These are phyloP conservation scores for Acanthopagrus latus DNA, from an alignment of 2,797 vertebrate genomes.

Conservation along the genomic window DNA sequence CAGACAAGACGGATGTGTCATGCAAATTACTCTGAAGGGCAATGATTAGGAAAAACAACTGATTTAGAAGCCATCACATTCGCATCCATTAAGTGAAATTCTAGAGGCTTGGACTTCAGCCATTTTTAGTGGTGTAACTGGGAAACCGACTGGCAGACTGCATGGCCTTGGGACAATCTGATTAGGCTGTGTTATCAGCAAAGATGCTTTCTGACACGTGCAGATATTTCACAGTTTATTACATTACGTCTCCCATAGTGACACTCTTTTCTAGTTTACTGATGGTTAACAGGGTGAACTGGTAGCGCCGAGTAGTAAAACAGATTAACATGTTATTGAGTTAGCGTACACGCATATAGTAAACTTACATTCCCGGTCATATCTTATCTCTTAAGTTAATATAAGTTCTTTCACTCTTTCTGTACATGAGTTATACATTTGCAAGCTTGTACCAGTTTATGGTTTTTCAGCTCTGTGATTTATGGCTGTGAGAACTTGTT, in stretches of 20 bases:
- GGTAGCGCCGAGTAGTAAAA: neutral
- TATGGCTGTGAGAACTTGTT: constrained; percentile 24
- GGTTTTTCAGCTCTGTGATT: constrained; percentile 27
- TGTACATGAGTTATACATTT: constrained; percentile 7
- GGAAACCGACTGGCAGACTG: no score
- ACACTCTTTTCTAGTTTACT: neutral
- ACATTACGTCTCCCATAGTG: neutral
- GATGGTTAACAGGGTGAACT: constrained; percentile 12
- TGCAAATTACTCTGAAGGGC: no score
- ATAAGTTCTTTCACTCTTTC: neutral
- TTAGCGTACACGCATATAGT: neutral
- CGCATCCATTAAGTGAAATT: no score
- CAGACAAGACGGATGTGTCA: no score
- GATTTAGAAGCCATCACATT: no score
- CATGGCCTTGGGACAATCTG: neutral
- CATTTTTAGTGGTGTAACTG: no score
- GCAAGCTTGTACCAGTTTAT: neutral
- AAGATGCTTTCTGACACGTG: neutral
- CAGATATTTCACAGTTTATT: neutral
- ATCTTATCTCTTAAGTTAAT: neutral
- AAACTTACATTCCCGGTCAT: neutral
- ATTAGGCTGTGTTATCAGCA: neutral
- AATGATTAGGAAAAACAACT: no score
- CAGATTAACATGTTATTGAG: neutral
- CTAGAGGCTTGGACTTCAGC: no score